Evolutionary conservation across 2,113 vertebrate genomes (phyloP).

Genomic region (Platichthys stellatus): DNA sequence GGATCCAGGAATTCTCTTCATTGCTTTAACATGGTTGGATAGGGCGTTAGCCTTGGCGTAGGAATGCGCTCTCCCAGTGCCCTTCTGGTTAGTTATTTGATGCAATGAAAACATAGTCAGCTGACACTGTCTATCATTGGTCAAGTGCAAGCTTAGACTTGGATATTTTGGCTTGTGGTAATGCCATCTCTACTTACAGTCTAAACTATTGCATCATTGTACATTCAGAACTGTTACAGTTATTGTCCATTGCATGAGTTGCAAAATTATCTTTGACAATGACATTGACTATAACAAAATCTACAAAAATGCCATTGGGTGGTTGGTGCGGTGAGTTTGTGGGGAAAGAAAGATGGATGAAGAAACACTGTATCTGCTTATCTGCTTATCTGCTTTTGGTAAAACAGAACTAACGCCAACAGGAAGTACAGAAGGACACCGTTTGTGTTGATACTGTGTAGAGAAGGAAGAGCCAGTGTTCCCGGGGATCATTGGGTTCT

Average conservation of each 20-base stretch:
- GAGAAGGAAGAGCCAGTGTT: constrained; percentile 60
- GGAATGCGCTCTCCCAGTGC: no score
- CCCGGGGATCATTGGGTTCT: constrained; percentile 61
- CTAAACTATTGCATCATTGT: background rate
- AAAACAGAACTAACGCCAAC: constrained; percentile 15
- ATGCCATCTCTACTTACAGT: background rate
- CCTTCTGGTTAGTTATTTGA: background rate
- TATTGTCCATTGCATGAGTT: background rate
- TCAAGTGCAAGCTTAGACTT: no score
- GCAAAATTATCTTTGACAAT: background rate
- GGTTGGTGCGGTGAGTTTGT: background rate
- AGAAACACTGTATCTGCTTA: constrained; percentile 32
- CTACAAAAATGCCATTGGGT: background rate
- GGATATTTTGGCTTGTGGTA: no score
- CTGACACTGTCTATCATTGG: background rate
- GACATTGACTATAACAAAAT: background rate
- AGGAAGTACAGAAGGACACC: constrained; percentile 21
- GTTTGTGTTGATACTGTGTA: constrained; percentile 53
- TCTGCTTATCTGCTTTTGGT: constrained; percentile 47
- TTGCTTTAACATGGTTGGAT: no score
- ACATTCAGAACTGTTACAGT: background rate
- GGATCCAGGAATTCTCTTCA: no score
- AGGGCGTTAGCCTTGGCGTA: no score
- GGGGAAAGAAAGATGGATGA: background rate
- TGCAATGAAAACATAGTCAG: no score